Evolutionary conservation across 2,113 vertebrate species (phyloP).

Genomic region (Clarias batrachus): DNA sequence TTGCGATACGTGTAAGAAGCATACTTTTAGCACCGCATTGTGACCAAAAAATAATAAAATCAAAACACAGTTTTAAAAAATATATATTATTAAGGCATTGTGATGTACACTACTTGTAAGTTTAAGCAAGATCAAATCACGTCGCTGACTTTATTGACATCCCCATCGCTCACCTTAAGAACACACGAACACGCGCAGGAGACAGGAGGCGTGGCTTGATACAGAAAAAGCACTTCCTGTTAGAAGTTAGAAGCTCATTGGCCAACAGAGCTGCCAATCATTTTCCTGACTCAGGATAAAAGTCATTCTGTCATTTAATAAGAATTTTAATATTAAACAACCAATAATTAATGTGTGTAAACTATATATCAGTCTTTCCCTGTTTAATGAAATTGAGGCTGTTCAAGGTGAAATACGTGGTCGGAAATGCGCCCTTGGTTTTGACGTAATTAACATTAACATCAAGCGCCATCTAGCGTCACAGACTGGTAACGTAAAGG

Average conservation of each 20-base stretch:
- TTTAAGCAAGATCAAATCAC: neutral
- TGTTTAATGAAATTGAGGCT: neutral
- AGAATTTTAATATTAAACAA: neutral
- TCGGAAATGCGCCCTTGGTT: neutral
- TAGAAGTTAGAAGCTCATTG: neutral
- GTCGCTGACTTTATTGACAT: neutral
- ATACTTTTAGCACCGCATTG: conserved; percentile 41
- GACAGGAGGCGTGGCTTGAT: neutral
- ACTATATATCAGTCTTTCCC: neutral
- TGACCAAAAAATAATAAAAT: too few relatives aligned
- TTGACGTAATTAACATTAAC: neutral
- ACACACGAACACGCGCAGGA: neutral
- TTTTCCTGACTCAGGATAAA: neutral
- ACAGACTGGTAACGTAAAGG: neutral
- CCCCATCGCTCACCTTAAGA: neutral
- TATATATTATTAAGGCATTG: neutral
- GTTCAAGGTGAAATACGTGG: neutral
- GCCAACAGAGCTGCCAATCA: conserved; percentile 5
- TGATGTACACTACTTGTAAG: neutral
- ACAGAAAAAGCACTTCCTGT: neutral
- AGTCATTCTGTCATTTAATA: neutral
- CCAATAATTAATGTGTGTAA: neutral
- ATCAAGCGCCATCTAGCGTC: neutral
- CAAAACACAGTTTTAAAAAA: neutral
- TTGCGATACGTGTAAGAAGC: conserved; percentile 5